A percentile compares a stretch with the other conserved stretches of the same genome.
phyloP scores from a whole-genome alignment of 2,113 vertebrate species.

The Solea senegalensis region DNA sequence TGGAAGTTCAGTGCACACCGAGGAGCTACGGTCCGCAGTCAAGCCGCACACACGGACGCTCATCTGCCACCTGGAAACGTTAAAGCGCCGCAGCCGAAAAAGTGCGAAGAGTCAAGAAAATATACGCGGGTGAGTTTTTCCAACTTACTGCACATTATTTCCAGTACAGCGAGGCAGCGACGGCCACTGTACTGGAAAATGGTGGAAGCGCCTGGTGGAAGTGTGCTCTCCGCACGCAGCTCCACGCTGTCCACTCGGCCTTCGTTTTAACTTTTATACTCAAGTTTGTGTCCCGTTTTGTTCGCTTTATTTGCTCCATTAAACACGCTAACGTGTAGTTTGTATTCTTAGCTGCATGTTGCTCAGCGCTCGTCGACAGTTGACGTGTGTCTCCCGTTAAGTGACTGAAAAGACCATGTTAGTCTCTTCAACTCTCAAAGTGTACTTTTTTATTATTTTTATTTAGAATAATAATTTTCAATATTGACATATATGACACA shows the following conservation, averaged over 20 bases:
- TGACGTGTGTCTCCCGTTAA: conserved; percentile 35
- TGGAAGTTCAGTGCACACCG: conserved; percentile 10
- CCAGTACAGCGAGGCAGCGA: conserved; percentile 53
- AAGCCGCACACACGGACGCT: background rate
- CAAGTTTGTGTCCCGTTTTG: background rate
- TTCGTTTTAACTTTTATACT: conserved; percentile 25
- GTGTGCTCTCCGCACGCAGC: conserved; percentile 25
- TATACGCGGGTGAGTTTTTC: conserved; percentile 76
- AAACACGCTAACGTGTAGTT: background rate
- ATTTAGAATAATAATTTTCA: background rate
- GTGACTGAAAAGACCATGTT: background rate
- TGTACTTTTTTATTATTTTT: background rate
- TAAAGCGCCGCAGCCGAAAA: conserved; percentile 31
- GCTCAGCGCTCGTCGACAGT: conserved; percentile 26
- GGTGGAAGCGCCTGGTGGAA: conserved; percentile 70
- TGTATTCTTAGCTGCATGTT: conserved; percentile 11
- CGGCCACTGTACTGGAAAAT: conserved; percentile 72
- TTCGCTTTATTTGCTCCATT: background rate
- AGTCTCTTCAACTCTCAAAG: background rate
- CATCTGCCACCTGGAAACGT: background rate
- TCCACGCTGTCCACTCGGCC: background rate
- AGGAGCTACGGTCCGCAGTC: background rate
- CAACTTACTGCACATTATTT: conserved; percentile 75
- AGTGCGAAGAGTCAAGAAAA: conserved; percentile 57
- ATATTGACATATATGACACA: background rate